Conservation (phyloP, 2,797 vertebrate species). For the Dallia pectoralis region DNA sequence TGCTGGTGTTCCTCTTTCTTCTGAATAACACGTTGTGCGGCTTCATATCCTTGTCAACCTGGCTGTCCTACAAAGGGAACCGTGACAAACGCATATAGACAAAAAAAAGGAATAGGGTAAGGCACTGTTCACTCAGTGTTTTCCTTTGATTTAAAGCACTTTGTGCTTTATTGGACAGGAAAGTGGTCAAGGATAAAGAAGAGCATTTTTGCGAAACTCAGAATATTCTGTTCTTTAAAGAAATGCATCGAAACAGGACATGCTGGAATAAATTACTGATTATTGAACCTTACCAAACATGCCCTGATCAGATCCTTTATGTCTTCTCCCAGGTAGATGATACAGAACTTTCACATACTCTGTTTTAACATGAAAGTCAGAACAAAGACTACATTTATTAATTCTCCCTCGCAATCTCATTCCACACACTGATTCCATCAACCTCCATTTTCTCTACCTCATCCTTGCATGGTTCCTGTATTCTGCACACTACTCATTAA, state of each 20-base stretch:
- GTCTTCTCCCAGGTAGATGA: constrained; percentile 17
- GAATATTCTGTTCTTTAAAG: background rate
- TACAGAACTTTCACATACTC: too few relatives aligned
- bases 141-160: too few relatives aligned
- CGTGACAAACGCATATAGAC: constrained; percentile 15
- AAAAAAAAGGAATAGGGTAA: background rate
- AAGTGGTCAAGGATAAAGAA: too few relatives aligned
- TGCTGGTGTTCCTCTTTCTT: constrained; percentile 23
- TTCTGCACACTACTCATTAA: too few relatives aligned
- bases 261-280: constrained; percentile 23
- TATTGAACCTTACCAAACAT: background rate
- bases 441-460: too few relatives aligned
- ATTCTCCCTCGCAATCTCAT: too few relatives aligned
- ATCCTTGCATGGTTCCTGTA: too few relatives aligned
- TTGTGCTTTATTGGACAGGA: too few relatives aligned
- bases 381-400: background rate
- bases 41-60: constrained; percentile 13
- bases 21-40: constrained; percentile 33
- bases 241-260: background rate
- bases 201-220: background rate
- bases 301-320: constrained; percentile 31
- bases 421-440: too few relatives aligned
- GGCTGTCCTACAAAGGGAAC: background rate
- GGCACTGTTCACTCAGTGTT: background rate
- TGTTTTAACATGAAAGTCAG: background rate